phyloP scores from a whole-genome alignment of 2,888 invertebrate genomes.

The Zaprionus obscuricornis region DNA sequence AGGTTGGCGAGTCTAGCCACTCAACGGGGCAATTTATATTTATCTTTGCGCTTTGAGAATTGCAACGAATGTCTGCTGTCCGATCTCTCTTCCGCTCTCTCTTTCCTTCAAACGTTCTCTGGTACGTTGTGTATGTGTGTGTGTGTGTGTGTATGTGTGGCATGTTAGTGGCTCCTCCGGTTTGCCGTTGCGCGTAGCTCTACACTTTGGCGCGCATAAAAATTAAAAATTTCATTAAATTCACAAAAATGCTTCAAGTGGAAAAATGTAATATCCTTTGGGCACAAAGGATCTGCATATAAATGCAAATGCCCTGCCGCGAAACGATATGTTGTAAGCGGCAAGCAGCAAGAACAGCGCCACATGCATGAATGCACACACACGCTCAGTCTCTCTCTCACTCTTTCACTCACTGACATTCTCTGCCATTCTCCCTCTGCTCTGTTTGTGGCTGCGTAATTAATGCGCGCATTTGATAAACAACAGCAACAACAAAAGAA shows the following conservation, averaged over 20 bases:
- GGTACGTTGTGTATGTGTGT: too few species aligned
- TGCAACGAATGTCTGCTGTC: slow-evolving; percentile 11
- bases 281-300: slow-evolving; percentile 73
- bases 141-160: too few species aligned
- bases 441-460: slow-evolving; percentile 48
- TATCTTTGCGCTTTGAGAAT: slow-evolving; percentile 55
- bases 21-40: slow-evolving; percentile 14
- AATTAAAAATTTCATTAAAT: slow-evolving; percentile 79
- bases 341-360: neutral
- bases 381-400: neutral
- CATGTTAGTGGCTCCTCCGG: too few species aligned
- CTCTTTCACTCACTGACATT: slow-evolving; percentile 1
- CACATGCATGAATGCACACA: slow-evolving; percentile 57
- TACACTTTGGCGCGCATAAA: slow-evolving; percentile 70
- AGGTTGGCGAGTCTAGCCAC: too few species aligned
- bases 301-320: slow-evolving; percentile 55
- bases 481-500: slow-evolving; percentile 24
- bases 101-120: too few species aligned
- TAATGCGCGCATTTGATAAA: slow-evolving; percentile 55
- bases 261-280: slow-evolving; percentile 79
- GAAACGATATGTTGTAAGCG: slow-evolving; percentile 54
- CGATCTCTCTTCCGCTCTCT: neutral
- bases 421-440: neutral
- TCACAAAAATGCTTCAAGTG: slow-evolving; percentile 78
- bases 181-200: too few species aligned